Evolutionary conservation across 2,113 vertebrate genomes (phyloP), one percentile per base, ranked within the genome.

Genomic region (Acrocephalus arundinaceus): DNA sequence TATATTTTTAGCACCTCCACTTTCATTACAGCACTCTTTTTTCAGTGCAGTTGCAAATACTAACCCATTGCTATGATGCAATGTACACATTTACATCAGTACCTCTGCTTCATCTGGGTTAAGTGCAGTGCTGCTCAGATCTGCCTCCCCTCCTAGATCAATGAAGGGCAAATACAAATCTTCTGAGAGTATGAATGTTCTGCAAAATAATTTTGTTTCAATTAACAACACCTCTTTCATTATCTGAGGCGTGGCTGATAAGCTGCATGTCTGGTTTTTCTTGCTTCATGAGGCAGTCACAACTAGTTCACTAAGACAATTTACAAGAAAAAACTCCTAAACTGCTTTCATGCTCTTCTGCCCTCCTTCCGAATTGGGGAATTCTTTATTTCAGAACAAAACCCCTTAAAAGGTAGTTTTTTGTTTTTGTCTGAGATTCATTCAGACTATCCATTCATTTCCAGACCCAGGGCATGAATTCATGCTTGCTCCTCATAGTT

Each of bases 181-280:
- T 85, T 86, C 57, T 66, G 85, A 58, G 62, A 9, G 15, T 65
- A 85, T 58, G 57, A 62, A 62, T 27, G 37, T 22, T 72, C 65
- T 94, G 31, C 54, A 76, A 87, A 94, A 85, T 89, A 11, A 37
- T 75, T 94, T 89, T 83, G 27, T 81, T 89, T 87, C 74, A 58
- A 41, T 79, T 93, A 93, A 62, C 28, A 59, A 6, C 62, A 82
- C 25, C 37, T 90, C 58, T 91, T 91, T 70, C 33, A 46, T 82
- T 89, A 63, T 55, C 3, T 0, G 22, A 82, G 58, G 16, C 3
- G 22, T 78, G 57, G 28, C 48, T 94, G 84, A 89, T 68, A 68
- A 89, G 72, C 13, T 78, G n/a, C 20, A 15, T 54, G 58, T 68
- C 70, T 91, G 52, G 31, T 91, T 70, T 89, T 49, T 79, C 46